Evolutionary conservation across 2,113 vertebrate genomes (phyloP), one percentile per base, ranked within the genome.

Genomic region (Leptobrachium ailaonicum): DNA sequence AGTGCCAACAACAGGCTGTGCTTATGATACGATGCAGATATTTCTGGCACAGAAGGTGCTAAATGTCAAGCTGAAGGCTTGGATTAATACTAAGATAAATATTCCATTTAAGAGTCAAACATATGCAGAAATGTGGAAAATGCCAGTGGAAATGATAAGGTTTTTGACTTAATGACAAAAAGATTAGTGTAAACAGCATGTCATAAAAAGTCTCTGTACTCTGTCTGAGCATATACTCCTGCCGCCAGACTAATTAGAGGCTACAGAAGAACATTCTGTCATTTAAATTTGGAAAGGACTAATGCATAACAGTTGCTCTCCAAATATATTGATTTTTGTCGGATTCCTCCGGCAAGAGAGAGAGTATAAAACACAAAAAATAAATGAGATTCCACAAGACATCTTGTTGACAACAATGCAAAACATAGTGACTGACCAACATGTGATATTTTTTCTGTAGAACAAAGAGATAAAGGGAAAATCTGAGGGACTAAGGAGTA

Each of bases 161-260:
- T 40, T 64, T 47, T 47, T 71, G 43, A 50, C 43, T 71, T 14
- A n/a, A 71, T 50, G 68, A 50, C n/a, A 71, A 71, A 71, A 32
- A 47, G 68, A 71, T 71, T 71, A 71, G 68, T 45, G 44, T 47
- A 71, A 71, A 71, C 68, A 71, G 43, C 45, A 50, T 71, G 68
- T 71, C 68, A 71, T 71, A 45, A 71, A 71, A 45, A 50, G 68
- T 71, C 44, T 71, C 6, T 10, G n/a, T 7, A 50, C 68, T 71
- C 7, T 50, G 44, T 71, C 68, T 71, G 68, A 50, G 9, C n/a
- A 42, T n/a, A 50, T 14, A 2, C 14, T 9, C 14, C 68, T 71
- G 68, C 20, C 68, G 68, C 68, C 68, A 50, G 68, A 71, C 14
- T 71, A 50, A 71, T 71, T 71, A 71, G 43, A 4, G 68, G 68